Conservation (phyloP, 2,888 invertebrate genomes). For the Plusia festucae region DNA sequence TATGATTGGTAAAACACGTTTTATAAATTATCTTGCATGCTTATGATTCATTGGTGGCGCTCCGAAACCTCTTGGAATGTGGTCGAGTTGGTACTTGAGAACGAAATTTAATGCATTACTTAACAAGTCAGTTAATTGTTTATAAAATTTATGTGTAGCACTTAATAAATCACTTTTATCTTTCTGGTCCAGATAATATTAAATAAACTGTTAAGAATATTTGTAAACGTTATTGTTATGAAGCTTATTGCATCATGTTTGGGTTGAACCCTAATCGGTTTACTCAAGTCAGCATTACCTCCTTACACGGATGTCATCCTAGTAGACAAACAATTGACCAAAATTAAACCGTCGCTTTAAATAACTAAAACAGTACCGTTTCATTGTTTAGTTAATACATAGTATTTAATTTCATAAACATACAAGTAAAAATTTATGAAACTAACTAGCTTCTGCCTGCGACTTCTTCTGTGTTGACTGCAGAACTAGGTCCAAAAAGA, state of each 20-base stretch:
- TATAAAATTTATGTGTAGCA: constrained; percentile 12
- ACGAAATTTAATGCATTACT: constrained; percentile 25
- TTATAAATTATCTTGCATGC: constrained; percentile 46
- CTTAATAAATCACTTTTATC: not conserved
- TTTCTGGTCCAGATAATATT: not conserved
- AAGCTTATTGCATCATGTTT: not conserved
- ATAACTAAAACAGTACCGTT: too few species aligned
- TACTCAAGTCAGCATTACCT: not conserved
- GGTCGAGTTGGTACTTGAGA: constrained; percentile 17
- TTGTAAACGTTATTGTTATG: not conserved
- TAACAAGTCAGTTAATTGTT: constrained; percentile 22
- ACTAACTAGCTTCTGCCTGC: too few species aligned
- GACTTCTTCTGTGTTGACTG: too few species aligned
- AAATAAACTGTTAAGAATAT: not conserved
- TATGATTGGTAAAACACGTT: constrained; percentile 28
- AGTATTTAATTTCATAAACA: not conserved
- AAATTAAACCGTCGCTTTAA: too few species aligned
- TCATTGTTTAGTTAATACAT: too few species aligned
- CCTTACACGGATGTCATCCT: not conserved
- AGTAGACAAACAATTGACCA: not conserved
- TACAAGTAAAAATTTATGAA: not conserved
- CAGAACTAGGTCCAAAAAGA: too few species aligned
- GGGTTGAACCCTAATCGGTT: too few species aligned
- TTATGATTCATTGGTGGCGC: constrained; percentile 52
- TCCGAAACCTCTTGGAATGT: constrained; percentile 47